These are phyloP conservation scores for Uria lomvia DNA, from an alignment of 2,113 vertebrate genomes.

Conservation along the genomic window DNA sequence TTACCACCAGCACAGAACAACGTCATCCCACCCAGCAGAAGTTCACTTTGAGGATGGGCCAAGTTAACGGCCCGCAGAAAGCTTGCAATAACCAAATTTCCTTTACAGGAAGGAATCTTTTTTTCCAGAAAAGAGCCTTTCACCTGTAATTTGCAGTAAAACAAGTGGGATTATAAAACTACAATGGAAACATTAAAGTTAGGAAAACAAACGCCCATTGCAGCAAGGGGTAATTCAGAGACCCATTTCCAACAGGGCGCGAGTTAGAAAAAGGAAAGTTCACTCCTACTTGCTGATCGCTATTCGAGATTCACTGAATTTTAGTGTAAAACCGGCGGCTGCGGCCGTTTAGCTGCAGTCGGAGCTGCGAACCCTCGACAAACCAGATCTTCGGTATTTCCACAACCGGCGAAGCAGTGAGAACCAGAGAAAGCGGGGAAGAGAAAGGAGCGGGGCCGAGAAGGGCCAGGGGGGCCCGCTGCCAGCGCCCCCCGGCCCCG, in stretches of 20 bases:
- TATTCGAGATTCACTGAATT: accelerated
- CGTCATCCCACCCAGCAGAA: background rate
- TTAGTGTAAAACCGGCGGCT: accelerated
- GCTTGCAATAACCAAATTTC: background rate
- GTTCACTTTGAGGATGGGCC: background rate
- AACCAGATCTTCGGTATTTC: too few relatives aligned
- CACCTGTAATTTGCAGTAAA: background rate
- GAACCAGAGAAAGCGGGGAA: accelerated
- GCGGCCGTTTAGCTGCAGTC: background rate
- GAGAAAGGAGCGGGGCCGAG: background rate
- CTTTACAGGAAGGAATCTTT: background rate
- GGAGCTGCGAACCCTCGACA: background rate
- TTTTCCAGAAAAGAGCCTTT: background rate
- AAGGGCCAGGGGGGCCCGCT: too few relatives aligned
- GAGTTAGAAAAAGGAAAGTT: too few relatives aligned
- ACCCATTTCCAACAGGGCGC: background rate
- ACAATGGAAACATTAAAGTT: background rate
- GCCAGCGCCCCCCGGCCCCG: background rate
- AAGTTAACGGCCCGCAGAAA: background rate
- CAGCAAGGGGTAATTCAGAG: too few relatives aligned
- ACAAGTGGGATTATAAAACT: too few relatives aligned
- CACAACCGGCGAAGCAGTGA: background rate
- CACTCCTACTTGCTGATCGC: accelerated
- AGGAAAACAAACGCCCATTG: background rate
- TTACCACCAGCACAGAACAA: background rate